Evolutionary conservation across 2,797 vertebrate genomes (phyloP).

Genomic region (Sebastes aleutianus): DNA sequence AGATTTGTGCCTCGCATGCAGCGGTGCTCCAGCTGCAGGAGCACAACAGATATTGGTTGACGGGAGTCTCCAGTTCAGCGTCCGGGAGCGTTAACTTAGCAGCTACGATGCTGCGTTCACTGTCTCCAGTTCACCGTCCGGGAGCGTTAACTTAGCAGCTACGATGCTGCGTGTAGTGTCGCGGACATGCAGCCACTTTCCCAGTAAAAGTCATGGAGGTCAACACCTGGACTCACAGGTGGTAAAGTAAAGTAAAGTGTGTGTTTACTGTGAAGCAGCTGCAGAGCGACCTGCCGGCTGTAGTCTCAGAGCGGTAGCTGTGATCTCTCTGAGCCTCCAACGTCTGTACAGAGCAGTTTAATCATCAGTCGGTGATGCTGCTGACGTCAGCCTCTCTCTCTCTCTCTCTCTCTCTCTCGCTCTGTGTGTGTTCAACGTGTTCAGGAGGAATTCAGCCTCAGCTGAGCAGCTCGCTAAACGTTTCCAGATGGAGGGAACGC

Average conservation of each 20-base stretch:
- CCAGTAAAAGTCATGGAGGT: neutral
- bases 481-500: slow-evolving; percentile 75
- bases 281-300: neutral
- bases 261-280: neutral
- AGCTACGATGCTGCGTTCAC: too few species aligned
- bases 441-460: slow-evolving; percentile 56
- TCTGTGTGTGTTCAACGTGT: slow-evolving; percentile 3
- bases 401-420: neutral
- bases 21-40: too few species aligned
- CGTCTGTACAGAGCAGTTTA: neutral
- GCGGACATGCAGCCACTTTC: too few species aligned
- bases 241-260: too few species aligned
- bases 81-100: too few species aligned
- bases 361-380: slow-evolving; percentile 7
- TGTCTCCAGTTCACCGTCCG: too few species aligned
- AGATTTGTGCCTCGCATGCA: too few species aligned
- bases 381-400: slow-evolving; percentile 2
- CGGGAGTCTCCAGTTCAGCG: too few species aligned
- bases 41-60: too few species aligned
- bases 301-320: neutral
- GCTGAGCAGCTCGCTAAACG: slow-evolving; percentile 61
- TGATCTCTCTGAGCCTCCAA: neutral
- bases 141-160: too few species aligned
- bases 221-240: neutral
- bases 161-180: too few species aligned